Evolutionary conservation across 1,140 invertebrate genomes (phyloP), one percentile per base, ranked within the genome.

Genomic region (Diuraphis noxia): DNA sequence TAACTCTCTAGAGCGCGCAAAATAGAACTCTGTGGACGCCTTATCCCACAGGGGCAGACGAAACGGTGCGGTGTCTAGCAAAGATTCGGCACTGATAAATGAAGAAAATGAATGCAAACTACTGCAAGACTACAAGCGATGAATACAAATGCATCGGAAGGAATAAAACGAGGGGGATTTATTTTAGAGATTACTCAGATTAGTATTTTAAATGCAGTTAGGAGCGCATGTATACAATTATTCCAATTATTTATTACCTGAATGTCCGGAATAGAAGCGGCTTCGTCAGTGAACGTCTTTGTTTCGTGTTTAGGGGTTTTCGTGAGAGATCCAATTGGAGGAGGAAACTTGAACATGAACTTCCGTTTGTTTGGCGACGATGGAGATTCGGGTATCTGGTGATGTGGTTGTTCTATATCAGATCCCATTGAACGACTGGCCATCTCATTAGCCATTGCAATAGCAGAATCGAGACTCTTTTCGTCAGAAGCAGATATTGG

Each of bases 401-500:
- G 40, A 81, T 79, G 72, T 93, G 95, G 94, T 46, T 89, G 79
- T n/a, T 92, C 90, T 43, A 63, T 94, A 94, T 92, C 93, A 93
- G 89, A 93, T 93, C 92, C 91, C 97, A 98, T 98, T 8, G 97
- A 98, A 93, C 96, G 96, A 86, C 96, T 96, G 49, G 97, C 98
- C 91, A 99, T 95, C 94, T 99, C 98, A 94, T 98, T 98, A 40
- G 98, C 98, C 94, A 99, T 95, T 49, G 97, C 98, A 92, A 99
- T 98, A 10, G 98, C 98, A 81, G 97, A 97, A 93, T 99, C 98
- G 46, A 99, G 95, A n/a, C 97, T 98, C 93, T 96, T 97, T 93
- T 98, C 96, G 94, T 99, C 98, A 92, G 98, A 97, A 0, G 98
- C 97, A 38, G 98, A 99, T 94, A 99, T 98, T 25, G 97, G 97